Evolutionary conservation across 2,113 vertebrate genomes (phyloP), one percentile per base, ranked within the genome.

Genomic region (Regulus satrapa): DNA sequence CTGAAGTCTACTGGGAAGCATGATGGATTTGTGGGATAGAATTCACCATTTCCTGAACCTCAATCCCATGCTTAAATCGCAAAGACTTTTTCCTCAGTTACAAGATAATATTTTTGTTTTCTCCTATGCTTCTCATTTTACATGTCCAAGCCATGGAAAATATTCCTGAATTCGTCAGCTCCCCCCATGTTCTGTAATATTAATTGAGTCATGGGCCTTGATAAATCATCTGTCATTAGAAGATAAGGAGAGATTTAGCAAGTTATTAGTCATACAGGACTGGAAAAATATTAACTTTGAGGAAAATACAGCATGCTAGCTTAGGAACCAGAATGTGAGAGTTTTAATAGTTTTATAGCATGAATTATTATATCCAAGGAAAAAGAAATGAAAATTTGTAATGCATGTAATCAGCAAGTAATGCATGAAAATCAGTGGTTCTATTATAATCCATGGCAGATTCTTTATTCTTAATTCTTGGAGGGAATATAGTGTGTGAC

Each of bases 401-500:
- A 94, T 40, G 26, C 81, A 84, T n/a, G n/a, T n/a, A n/a, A n/a
- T n/a, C n/a, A n/a, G n/a, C n/a, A n/a, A n/a, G 83, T 89, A 94
- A 92, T 40, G 49, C 56, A 94, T 73, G 71, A 97, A 97, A 96
- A 95, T 80, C 89, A 92, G 76, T 91, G 79, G 58, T 88, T 97
- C 89, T 91, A 31, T 96, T 92, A 78, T 55, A 95, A 96, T 51
- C 88, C 85, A 80, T 63, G 61, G 94, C 64, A 97, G 81, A 92
- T 91, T 93, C 94, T 87, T 88, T 71, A 94, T 69, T 95, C 89
- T 89, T 55, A n/a, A 61, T 82, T 68, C 40, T 78, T 95, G 38
- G 28, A 92, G 52, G 91, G 75, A 97, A 93, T 78, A 77, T 26
- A 96, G 74, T 26, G 62, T 78, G 66, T 88, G 69, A 94, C 15